Base-by-base conservation (phyloP, 2,797 vertebrate genomes). In the Aulostomus chinensis region DNA sequence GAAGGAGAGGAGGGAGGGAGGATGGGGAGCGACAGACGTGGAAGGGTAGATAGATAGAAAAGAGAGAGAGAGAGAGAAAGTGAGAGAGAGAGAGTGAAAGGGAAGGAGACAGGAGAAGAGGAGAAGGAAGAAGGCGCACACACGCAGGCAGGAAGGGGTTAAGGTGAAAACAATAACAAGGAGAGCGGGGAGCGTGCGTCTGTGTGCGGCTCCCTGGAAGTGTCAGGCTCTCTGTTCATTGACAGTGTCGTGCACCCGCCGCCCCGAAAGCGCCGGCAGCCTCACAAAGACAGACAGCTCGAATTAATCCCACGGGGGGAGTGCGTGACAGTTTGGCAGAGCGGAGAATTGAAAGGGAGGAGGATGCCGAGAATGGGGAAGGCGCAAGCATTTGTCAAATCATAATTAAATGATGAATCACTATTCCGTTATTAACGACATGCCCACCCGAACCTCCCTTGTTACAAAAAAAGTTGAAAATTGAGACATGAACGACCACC, bases 341-440 rank as follows among this genome's bases (percentile, higher is more conserved):
- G 94, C 94, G 91, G 92, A 94, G 95, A 97, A 97, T 97, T 97
- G 95, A 94, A 95, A 93, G 88, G 93, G 92, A 93, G 94, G 94
- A 94, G 92, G 94, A 95, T 94, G 94, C 94, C 90, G 94, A 92
- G 93, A 94, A 94, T 92, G 93, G 93, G 92, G 94, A 94, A 95
- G 93, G 94, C 93, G 93, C 94, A 87, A 94, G 94, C 95, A 95
- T 96, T 95, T 98, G 96, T 98, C 96, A 98, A 95, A 97, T 97
- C 94, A 95, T 95, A 92, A 94, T 95, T 98, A 98, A 98, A 98
- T 98, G 96, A 98, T 97, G 96, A 98, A 98, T 97, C 95, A 94
- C 95, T 96, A 95, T 97, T 96, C 94, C 92, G 93, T 95, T 96
- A 95, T 94, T 93, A 94, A 92, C 93, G 92, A 93, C 81, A 82